Base-by-base conservation (phyloP, 2,797 vertebrate species). In the Salmo trutta region DNA sequence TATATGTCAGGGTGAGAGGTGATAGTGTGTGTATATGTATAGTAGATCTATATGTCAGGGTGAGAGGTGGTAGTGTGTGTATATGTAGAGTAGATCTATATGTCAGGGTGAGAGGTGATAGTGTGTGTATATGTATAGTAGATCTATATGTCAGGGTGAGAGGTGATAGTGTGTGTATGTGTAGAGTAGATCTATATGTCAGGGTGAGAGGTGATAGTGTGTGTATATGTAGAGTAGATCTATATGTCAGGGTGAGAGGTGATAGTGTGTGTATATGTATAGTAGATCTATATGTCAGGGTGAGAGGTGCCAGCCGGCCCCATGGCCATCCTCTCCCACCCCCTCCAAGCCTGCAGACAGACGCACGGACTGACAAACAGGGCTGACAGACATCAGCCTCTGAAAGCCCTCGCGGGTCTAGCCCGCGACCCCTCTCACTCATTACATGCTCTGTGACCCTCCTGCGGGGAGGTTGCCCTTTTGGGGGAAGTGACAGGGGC, bases 401-500 rank as follows among this genome's bases (percentile, higher is more conserved):
- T 29, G 15, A 67, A 16, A 87, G 81, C 83, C 80, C 31, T 47
- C 47, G 71, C 47, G 15, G 51, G 51, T 56, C 29, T 41, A 51
- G 52, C 72, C 72, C 52, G 65, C 33, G 36, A 68, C 29, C 36
- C 14, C 74, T 84, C 80, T 83, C 80, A 65, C 79, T 82, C 83
- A 84, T 81, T 79, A 88, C 85, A 84, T 83, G 76, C 79, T 76
- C 81, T 59, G 78, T 83, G 83, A 86, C 87, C 87, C 86, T 90
- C 88, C 73, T 78, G 87, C 84, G 86, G 89, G 65, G 84, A 82
- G 75, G 92, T 88, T 92, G 88, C 82, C 88, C 90, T 91, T 91
- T 84, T 91, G 24, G 85, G 85, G 90, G 85, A 88, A 82, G 81
- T 41, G 78, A 75, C 77, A 86, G 81, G 75, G 85, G 80, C 81